Conservation (phyloP, 1,140 invertebrate species). For the Drosophila nikananu region DNA sequence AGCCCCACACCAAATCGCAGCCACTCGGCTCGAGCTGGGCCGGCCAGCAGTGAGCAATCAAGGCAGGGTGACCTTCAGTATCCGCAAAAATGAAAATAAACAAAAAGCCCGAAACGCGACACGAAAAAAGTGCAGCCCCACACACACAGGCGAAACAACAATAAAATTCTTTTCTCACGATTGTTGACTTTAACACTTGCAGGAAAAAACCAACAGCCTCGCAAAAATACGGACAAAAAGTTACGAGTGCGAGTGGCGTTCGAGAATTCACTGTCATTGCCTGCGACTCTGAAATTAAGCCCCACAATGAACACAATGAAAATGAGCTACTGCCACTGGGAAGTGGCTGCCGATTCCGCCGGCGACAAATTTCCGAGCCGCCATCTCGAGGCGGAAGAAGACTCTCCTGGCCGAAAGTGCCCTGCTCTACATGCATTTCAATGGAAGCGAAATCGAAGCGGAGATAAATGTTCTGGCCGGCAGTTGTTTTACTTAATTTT, state of each 20-base stretch:
- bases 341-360: constrained; percentile 28
- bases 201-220: constrained; percentile 29
- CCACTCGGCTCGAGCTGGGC: constrained; percentile 56
- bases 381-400: constrained; percentile 46
- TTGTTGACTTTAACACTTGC: constrained; percentile 84
- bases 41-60: constrained; percentile 48
- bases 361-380: constrained; percentile 64
- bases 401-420: constrained; percentile 18
- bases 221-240: constrained; percentile 46
- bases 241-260: constrained; percentile 26
- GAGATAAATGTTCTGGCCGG: constrained; percentile 72
- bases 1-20: constrained; percentile 64
- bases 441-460: constrained; percentile 64
- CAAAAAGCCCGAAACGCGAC: constrained; percentile 45
- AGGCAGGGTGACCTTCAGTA: constrained; percentile 72
- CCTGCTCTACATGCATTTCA: constrained; percentile 66
- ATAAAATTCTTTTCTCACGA: constrained; percentile 84
- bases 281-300: constrained; percentile 58
- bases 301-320: constrained; percentile 53
- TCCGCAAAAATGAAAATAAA: constrained; percentile 62
- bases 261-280: constrained; percentile 53
- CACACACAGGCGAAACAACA: constrained; percentile 66
- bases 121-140: constrained; percentile 62
- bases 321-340: constrained; percentile 69
- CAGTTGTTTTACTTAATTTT: constrained; percentile 76